Evolutionary conservation across 2,113 vertebrate genomes (phyloP).

Genomic region (Entelurus aequoreus): DNA sequence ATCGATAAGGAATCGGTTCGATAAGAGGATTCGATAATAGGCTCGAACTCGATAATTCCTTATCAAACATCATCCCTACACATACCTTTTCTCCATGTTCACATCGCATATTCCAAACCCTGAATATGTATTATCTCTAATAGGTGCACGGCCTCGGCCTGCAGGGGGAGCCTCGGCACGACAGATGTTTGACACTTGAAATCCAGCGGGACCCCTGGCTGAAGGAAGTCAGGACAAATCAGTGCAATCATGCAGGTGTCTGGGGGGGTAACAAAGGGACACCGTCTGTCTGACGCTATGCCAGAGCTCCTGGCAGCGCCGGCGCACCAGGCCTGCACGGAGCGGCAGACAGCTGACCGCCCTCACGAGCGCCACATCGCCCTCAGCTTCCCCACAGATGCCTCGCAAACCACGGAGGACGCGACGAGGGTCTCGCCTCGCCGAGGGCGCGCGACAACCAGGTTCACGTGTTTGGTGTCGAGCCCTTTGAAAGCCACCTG

Average conservation of each 20-base stretch:
- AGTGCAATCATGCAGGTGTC: constrained; percentile 69
- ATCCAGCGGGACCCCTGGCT: constrained; percentile 53
- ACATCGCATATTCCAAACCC: constrained; percentile 17
- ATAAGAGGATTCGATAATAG: too few relatives aligned
- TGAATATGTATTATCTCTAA: constrained; percentile 12
- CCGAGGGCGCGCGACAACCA: constrained; percentile 40
- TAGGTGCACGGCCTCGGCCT: constrained; percentile 27
- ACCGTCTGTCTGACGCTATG: constrained; percentile 39
- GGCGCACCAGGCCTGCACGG: constrained; percentile 49
- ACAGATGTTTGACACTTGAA: constrained; percentile 71
- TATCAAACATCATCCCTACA: too few relatives aligned
- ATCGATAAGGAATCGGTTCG: too few relatives aligned
- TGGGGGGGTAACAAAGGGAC: constrained; percentile 57
- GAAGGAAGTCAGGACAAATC: constrained; percentile 67
- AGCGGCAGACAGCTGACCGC: constrained; percentile 64
- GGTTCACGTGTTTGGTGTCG: constrained; percentile 56
- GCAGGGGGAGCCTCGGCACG: constrained; percentile 35
- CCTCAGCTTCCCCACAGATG: constrained; percentile 69
- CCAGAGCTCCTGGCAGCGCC: constrained; percentile 46
- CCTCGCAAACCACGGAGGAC: constrained; percentile 11
- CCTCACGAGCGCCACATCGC: constrained; percentile 55
- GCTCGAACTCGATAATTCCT: too few relatives aligned
- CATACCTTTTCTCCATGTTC: background rate
- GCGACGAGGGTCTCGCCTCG: constrained; percentile 44
- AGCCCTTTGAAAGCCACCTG: constrained; percentile 61